Evolutionary conservation across 2,797 vertebrate species (phyloP), one percentile per base, ranked within the genome.

Genomic region (Lutra lutra): DNA sequence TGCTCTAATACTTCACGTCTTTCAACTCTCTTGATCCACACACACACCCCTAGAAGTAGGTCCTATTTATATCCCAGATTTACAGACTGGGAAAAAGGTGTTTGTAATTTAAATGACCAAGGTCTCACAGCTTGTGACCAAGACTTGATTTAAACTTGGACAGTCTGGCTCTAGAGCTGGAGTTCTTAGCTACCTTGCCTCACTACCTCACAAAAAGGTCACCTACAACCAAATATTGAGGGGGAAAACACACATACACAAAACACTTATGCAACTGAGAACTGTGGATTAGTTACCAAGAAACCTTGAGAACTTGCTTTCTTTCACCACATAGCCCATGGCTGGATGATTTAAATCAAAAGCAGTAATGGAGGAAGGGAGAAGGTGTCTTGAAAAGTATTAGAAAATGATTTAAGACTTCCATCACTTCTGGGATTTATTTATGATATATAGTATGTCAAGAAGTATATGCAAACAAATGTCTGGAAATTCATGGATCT

Each of bases 401-500:
- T 51, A 91, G 64, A 75, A 94, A 89, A 87, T 94, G 56, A 90
- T 27, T 83, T 58, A 95, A 83, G 21, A 82, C 91, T 97, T 70
- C 92, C 83, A 94, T n/a, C 85, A 95, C 18, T 97, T 98, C 60
- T 97, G 96, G 86, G 70, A 86, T 89, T 97, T 97, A 86, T 75
- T 97, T 86, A 94, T 95, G 86, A 94, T 92, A 97, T 68, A 58
- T 25, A 96, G 96, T 48, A 97, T 95, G 90, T 93, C 68, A 82
- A 3, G 2, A 25, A 66, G 62, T 94, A 35, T 94, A 51, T 78
- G 72, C 89, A 93, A 97, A 92, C 93, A 92, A 95, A 83, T 93
- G 72, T 91, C 93, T 77, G 96, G 94, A 94, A 68, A 68, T 97
- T 98, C 98, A 98, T 98, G 46, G 29, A 20, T 40, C 32, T 91